A percentile compares a stretch with the other conserved stretches of the same genome.
phyloP scores from a whole-genome alignment of 1,140 invertebrate genomes.

The Drosophila jambulina region DNA sequence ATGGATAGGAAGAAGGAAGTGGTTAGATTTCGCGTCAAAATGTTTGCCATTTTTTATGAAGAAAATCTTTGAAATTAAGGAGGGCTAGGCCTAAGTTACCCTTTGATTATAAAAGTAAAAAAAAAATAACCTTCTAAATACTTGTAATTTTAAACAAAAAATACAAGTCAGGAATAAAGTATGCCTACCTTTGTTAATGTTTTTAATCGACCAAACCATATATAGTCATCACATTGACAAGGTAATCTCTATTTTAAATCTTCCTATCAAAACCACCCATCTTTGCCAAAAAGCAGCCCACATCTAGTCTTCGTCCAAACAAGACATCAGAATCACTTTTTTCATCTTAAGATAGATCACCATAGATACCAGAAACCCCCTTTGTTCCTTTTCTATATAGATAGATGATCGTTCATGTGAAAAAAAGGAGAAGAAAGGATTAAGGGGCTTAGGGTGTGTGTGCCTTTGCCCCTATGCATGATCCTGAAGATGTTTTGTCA shows the following conservation, averaged over 20 bases:
- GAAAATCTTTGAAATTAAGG: neutral
- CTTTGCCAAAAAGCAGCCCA: conserved; percentile 6
- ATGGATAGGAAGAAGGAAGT: neutral
- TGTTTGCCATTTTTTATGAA: conserved; percentile 1
- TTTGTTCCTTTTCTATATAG: conserved; percentile 15
- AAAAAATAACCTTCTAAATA: too few species aligned
- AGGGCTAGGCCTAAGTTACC: too few species aligned
- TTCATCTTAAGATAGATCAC: conserved; percentile 25
- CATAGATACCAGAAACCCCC: conserved; percentile 5
- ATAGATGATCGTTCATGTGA: conserved; percentile 38
- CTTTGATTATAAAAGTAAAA: too few species aligned
- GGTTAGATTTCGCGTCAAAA: neutral
- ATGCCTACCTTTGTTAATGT: too few species aligned
- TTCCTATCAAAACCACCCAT: conserved; percentile 12
- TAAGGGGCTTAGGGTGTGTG: conserved; percentile 40
- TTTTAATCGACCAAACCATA: neutral
- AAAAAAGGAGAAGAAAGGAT: conserved; percentile 40
- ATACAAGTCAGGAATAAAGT: neutral
- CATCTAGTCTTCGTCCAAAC: conserved; percentile 4
- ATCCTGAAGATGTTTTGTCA: conserved; percentile 48
- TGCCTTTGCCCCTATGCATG: conserved; percentile 24
- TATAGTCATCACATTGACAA: neutral
- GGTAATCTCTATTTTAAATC: neutral
- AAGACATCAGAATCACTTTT: conserved; percentile 24
- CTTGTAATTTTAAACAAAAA: too few species aligned